Base-by-base conservation (phyloP, 1,140 invertebrate species). In the Ips typographus region DNA sequence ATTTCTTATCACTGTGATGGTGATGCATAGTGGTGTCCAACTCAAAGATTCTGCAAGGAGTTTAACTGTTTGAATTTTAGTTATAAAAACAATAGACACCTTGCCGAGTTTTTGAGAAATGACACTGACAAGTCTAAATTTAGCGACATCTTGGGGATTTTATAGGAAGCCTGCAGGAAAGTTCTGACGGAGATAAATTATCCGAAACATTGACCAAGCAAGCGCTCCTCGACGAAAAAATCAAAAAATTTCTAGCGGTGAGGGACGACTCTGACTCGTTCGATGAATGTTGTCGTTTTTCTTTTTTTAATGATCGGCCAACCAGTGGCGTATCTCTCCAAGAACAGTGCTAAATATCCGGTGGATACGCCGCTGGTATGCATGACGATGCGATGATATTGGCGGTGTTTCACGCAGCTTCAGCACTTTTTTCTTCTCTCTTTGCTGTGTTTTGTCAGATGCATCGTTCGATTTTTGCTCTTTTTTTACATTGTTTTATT, bases 181-280 rank as follows among this genome's bases (percentile, higher is more conserved):
- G 81, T 82, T 84, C 80, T 81, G 82, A 85, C 80, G 84, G 85
- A 80, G 85, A 85, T 82, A 85, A 86, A 82, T 80, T 86, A 77
- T 86, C 83, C 78, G 87, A 88, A 80, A 85, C 85, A 82, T 85
- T 86, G 82, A 89, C 87, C 83, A 85, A 89, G 73, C 91, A 92
- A 83, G 91, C 91, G 81, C 92, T 94, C 81, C 88, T 94, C 84
- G 91, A 93, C 83, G 91, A 93, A 84, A 94, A 94, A 89, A 94
- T 94, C 84, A 94, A 94, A 90, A 94, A 93, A 84, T 95, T 94
- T 58, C 70, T 53, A 66, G 61, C 61, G 61, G 61, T 64, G 61
- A 64, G 61, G 51, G 36, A 40, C 51, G 57, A 68, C 65, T 59
- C 69, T 68, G 72, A 22, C 22, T 72, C 73, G 49, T 56, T 62